These are phyloP conservation scores for Epistrophe grossulariae DNA, from an alignment of 2,888 invertebrate species.

Conservation along the genomic window DNA sequence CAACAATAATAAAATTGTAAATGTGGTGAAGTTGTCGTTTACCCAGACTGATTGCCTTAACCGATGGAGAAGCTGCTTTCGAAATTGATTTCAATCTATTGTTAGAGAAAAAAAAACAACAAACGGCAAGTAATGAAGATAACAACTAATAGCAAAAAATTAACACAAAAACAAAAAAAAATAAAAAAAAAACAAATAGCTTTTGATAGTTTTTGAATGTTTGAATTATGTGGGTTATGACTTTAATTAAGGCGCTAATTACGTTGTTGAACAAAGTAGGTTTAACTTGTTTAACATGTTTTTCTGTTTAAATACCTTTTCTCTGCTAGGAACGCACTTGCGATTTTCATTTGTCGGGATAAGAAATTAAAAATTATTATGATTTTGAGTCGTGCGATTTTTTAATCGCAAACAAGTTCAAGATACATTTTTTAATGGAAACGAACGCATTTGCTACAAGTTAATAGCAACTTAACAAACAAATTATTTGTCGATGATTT, in stretches of 20 bases:
- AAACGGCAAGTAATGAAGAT: not conserved
- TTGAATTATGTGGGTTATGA: not conserved
- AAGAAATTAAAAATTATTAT: no score
- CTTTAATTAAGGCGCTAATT: not conserved
- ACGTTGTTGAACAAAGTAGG: not conserved
- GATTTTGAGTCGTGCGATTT: no score
- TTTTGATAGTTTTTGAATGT: not conserved
- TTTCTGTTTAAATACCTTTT: no score
- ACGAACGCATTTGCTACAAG: no score
- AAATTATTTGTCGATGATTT: no score
- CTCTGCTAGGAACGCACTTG: no score
- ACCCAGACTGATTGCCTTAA: not conserved
- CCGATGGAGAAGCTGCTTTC: not conserved
- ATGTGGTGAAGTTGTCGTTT: not conserved
- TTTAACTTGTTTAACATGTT: no score
- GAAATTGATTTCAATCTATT: conserved; percentile 10
- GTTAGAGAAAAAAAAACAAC: not conserved
- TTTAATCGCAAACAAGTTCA: no score
- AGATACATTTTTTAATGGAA: no score
- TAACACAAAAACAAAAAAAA: not conserved
- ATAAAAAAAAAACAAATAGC: not conserved
- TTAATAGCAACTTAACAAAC: no score
- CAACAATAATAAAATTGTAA: not conserved
- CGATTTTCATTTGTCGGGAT: no score
- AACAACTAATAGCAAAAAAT: not conserved